Evolutionary conservation across 2,888 invertebrate genomes (phyloP).

Genomic region (Dynastes maya): DNA sequence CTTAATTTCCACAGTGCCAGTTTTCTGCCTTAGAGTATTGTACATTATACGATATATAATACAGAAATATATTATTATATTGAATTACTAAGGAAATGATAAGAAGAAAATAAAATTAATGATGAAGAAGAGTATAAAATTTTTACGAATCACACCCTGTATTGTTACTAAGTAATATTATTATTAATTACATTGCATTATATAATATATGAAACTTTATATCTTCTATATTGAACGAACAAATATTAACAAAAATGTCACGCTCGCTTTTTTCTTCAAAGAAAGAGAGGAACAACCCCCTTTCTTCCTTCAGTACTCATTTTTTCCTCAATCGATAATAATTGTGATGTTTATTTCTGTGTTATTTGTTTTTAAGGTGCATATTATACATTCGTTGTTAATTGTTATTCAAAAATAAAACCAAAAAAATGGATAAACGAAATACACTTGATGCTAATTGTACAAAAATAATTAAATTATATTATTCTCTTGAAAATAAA

Average conservation of each 20-base stretch:
- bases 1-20: slow-evolving; percentile 44
- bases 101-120: slow-evolving; percentile 27
- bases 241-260: background rate
- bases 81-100: slow-evolving; percentile 35
- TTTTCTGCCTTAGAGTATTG: slow-evolving; percentile 51
- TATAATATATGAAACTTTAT: slow-evolving; percentile 30
- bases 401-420: slow-evolving; percentile 45
- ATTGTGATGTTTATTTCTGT: slow-evolving; percentile 46
- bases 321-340: slow-evolving; percentile 9
- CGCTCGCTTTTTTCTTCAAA: slow-evolving; percentile 18
- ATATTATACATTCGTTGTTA: slow-evolving; percentile 46
- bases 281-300: background rate
- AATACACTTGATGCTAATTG: slow-evolving; percentile 51
- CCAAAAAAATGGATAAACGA: slow-evolving; percentile 25
- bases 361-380: slow-evolving; percentile 43
- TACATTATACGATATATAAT: slow-evolving; percentile 47
- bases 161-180: slow-evolving; percentile 33
- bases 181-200: slow-evolving; percentile 23
- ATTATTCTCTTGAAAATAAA: slow-evolving; percentile 47
- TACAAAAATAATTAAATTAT: slow-evolving; percentile 47
- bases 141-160: slow-evolving; percentile 48
- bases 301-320: slow-evolving; percentile 8
- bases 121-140: slow-evolving; percentile 46
- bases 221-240: slow-evolving; percentile 34
- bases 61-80: slow-evolving; percentile 44